Percentiles rank a stretch among this genome's conserved stretches.
phyloP scores from a whole-genome alignment of 2,797 vertebrate genomes.

The Sphenopsis melanotis region DNA sequence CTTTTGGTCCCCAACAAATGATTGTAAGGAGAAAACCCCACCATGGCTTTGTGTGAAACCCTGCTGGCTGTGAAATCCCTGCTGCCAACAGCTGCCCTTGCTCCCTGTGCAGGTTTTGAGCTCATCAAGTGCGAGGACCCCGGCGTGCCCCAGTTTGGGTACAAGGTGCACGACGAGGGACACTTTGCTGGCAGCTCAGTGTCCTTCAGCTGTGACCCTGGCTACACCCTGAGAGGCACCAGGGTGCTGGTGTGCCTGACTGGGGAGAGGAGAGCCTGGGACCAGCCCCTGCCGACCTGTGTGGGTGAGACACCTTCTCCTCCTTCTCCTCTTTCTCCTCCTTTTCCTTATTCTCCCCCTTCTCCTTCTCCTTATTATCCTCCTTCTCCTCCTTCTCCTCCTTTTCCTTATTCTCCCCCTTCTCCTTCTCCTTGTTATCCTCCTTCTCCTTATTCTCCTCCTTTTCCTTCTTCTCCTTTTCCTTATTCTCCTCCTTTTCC shows the following conservation, averaged over 20 bases:
- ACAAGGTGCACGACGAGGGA: conserved; percentile 91
- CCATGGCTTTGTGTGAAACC: accelerated
- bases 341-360: too few relatives aligned
- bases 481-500: accelerated
- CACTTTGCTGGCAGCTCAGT: conserved; percentile 95
- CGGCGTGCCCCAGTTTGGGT: conserved; percentile 91
- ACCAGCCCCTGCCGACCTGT: conserved; percentile 89
- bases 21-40: background rate
- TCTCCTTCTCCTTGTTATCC: accelerated
- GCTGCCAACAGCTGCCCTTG: background rate
- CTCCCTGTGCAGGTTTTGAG: conserved; percentile 85
- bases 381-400: accelerated
- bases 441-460: accelerated
- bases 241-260: conserved; percentile 87
- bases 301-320: conserved; percentile 80
- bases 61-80: background rate
- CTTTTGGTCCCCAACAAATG: background rate
- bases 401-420: too few relatives aligned
- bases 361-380: too few relatives aligned
- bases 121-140: conserved; percentile 96
- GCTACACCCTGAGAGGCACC: conserved; percentile 87
- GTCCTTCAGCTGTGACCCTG: conserved; percentile 91
- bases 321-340: accelerated
- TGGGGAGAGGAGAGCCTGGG: conserved; percentile 93
- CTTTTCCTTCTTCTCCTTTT: accelerated